phyloP scores from a whole-genome alignment of 2,888 invertebrate species.

The Leucophenga montana region DNA sequence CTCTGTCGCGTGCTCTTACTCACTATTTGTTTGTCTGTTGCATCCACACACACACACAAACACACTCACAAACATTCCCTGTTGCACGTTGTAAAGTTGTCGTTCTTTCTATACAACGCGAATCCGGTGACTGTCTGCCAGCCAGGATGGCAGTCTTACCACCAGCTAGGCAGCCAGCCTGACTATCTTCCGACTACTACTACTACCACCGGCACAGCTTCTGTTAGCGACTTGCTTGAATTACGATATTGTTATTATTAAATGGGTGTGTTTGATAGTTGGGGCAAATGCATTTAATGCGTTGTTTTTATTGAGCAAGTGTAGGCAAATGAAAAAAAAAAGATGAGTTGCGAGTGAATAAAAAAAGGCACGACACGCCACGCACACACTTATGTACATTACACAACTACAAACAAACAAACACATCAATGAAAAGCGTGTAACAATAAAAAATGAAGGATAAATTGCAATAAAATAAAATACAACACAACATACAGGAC shows the following conservation, averaged over 20 bases:
- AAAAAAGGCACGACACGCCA: neutral
- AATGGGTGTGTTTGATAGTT: slow-evolving; percentile 56
- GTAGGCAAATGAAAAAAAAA: slow-evolving; percentile 17
- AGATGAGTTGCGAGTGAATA: neutral
- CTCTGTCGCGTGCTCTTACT: slow-evolving; percentile 6
- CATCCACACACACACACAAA: slow-evolving; percentile 14
- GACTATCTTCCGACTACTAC: too few species aligned
- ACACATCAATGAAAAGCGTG: slow-evolving; percentile 19
- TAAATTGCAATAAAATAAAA: neutral
- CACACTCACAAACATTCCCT: slow-evolving; percentile 2
- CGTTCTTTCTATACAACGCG: slow-evolving; percentile 14
- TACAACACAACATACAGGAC: slow-evolving; percentile 6
- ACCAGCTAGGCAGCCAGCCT: neutral
- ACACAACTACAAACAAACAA: neutral
- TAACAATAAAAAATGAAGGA: slow-evolving; percentile 7
- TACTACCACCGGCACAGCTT: slow-evolving; percentile 34
- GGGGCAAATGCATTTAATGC: slow-evolving; percentile 24
- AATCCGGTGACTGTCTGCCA: slow-evolving; percentile 17
- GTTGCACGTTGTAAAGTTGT: neutral
- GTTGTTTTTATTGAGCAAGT: slow-evolving; percentile 27
- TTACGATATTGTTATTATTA: slow-evolving; percentile 69
- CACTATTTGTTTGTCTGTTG: neutral
- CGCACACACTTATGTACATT: neutral
- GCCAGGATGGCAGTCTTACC: neutral
- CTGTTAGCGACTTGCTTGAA: slow-evolving; percentile 65